These are phyloP conservation scores for Semnornis frantzii DNA, from an alignment of 2,113 vertebrate genomes.

Conservation along the genomic window DNA sequence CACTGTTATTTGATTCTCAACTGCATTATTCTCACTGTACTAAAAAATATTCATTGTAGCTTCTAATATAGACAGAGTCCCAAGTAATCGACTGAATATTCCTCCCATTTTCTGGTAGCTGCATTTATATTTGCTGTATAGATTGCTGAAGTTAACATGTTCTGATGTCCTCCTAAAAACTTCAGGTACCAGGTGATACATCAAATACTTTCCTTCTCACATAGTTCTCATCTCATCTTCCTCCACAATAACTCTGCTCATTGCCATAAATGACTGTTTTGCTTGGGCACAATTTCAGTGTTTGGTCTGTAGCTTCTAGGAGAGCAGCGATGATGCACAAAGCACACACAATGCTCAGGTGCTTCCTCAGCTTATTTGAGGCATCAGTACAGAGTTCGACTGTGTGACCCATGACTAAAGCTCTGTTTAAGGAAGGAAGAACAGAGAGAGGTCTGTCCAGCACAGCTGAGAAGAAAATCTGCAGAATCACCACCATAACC, in stretches of 20 bases:
- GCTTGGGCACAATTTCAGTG: not conserved
- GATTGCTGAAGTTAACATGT: not conserved
- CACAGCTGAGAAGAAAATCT: not conserved
- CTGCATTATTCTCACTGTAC: not conserved
- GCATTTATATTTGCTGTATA: not conserved
- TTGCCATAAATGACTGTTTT: not conserved
- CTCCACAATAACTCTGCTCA: not conserved
- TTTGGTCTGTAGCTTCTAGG: not conserved
- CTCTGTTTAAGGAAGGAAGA: slow-evolving; percentile 25
- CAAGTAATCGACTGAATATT: not conserved
- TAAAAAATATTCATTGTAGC: not conserved
- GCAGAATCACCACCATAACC: slow-evolving; percentile 46
- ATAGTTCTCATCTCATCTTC: not conserved
- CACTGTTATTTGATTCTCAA: not conserved
- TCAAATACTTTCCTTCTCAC: not conserved
- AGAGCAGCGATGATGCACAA: not conserved
- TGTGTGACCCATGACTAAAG: not conserved
- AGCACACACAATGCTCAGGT: not conserved
- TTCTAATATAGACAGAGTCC: not conserved
- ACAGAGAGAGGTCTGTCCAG: slow-evolving; percentile 12
- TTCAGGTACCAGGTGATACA: not conserved
- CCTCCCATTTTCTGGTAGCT: not conserved
- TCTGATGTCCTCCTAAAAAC: not conserved
- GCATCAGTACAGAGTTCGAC: not conserved
- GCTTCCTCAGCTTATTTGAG: slow-evolving; percentile 4